These are phyloP conservation scores for Poecilia velifera DNA, from an alignment of 2,797 vertebrate species.

Conservation along the genomic window DNA sequence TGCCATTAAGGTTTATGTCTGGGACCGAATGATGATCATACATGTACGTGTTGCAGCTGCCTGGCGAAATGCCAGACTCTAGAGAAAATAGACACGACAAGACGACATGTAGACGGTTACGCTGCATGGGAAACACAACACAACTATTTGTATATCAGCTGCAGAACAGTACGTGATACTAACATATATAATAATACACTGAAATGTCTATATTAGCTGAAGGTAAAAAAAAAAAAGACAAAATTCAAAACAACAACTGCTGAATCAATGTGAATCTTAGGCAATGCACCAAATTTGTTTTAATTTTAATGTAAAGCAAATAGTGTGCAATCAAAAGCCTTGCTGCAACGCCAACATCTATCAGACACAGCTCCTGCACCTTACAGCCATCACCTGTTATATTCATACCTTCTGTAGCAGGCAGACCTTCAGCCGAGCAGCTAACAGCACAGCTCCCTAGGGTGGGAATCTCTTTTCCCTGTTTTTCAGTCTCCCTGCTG, in stretches of 20 bases:
- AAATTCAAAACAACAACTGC: conserved; percentile 5
- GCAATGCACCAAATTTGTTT: conserved; percentile 7
- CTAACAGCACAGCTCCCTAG: conserved; percentile 53
- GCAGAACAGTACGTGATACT: conserved; percentile 6
- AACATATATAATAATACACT: conserved; percentile 5
- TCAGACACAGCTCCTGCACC: conserved; percentile 23
- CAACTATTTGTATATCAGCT: conserved; percentile 27
- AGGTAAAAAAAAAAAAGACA: neutral
- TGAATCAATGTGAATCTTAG: neutral
- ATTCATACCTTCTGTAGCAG: conserved; percentile 53
- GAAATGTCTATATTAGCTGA: neutral
- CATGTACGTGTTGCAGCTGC: conserved; percentile 41
- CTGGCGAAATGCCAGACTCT: conserved; percentile 61
- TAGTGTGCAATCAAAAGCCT: conserved; percentile 5
- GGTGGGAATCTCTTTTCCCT: conserved; percentile 36
- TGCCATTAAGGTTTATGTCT: neutral
- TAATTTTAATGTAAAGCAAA: conserved; percentile 7
- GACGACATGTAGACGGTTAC: conserved; percentile 41
- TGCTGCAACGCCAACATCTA: conserved; percentile 27
- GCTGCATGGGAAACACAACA: conserved; percentile 28
- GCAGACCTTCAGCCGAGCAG: conserved; percentile 33
- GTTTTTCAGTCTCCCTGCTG: conserved; percentile 33
- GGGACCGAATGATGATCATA: conserved; percentile 25
- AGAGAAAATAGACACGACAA: conserved; percentile 32
- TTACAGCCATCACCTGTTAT: conserved; percentile 55